Base-by-base conservation (phyloP, 2,888 invertebrate genomes). In the Eudemis profundana region DNA sequence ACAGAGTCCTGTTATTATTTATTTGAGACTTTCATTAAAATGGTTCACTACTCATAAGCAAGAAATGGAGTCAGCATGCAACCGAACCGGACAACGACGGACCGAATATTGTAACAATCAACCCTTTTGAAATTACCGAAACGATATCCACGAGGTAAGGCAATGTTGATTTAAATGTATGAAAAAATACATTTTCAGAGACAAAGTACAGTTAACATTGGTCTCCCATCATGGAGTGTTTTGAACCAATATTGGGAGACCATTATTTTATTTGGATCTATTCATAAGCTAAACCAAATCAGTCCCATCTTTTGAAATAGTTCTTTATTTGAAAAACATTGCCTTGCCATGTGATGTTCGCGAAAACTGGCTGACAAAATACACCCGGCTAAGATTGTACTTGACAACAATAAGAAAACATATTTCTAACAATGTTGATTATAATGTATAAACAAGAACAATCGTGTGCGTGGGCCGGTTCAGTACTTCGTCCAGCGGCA, bases 101-200 rank as follows among this genome's bases (percentile, higher is more conserved):
- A 82, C 81, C 85, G 81, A 80, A 78, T 79, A 78, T 84, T 79
- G 83, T 83, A 85, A 85, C 82, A 87, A 93, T 93, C 93, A 93
- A 93, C 93, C 93, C 92, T 93, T 93, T 93, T 91, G 92, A 92
- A 92, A 89, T 82, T 78, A 86, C 83, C 83, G 83, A 82, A 80
- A 81, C 82, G 82, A 85, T 77, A 73, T 60, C 75, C 82, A 82
- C 75, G 73, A 81, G 81, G 65, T 68, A 77, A 84, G 80, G 79
- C 86, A 86, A 83, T 77, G 70, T 70, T 64, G 54, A 61, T 38
- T 60, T 36, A n/a, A n/a, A n/a, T n/a, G n/a, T n/a, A n/a, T n/a
- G n/a, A n/a, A n/a, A n/a, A n/a, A n/a, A n/a, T n/a, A n/a, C n/a
- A n/a, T n/a, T n/a, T n/a, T n/a, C n/a, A n/a, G n/a, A n/a, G n/a